Evolutionary conservation across 2,797 vertebrate species (phyloP).

Genomic region (Heteromormyrus szaboi): DNA sequence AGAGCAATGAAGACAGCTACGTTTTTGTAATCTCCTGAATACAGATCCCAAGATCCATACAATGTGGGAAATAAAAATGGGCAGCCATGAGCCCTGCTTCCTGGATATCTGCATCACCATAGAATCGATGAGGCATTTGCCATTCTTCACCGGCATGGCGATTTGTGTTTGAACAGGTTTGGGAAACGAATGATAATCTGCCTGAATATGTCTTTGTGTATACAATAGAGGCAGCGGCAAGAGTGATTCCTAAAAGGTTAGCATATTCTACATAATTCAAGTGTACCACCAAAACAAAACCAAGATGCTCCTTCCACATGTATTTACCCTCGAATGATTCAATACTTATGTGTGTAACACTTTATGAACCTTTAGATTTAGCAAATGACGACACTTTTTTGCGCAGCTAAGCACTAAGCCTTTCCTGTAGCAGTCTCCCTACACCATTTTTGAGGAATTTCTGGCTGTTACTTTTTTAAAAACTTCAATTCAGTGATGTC

Average conservation of each 20-base stretch:
- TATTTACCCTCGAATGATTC: neutral
- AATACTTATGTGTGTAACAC: neutral
- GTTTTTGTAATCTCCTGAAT: constrained; percentile 33
- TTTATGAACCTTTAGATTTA: neutral
- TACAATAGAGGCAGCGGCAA: neutral
- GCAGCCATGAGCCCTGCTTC: neutral
- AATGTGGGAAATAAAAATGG: constrained; percentile 28
- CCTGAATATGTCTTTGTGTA: neutral
- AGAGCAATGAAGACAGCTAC: constrained; percentile 42
- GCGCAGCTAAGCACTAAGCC: neutral
- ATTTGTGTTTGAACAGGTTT: neutral
- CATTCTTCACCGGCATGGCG: neutral
- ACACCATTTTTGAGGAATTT: neutral
- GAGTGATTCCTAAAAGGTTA: neutral
- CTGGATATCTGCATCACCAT: neutral
- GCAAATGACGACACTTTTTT: neutral
- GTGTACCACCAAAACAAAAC: neutral
- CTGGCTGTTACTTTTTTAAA: neutral
- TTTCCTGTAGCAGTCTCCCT: neutral
- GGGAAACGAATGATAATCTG: neutral
- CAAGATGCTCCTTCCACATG: neutral
- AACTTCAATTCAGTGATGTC: neutral
- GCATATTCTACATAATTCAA: neutral
- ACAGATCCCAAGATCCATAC: constrained; percentile 17
- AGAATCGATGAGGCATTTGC: neutral